Percentiles rank a stretch among this genome's conserved stretches.
Evolutionary conservation across 2,888 invertebrate species (phyloP).

Genomic region (Meliscaeva auricollis): DNA sequence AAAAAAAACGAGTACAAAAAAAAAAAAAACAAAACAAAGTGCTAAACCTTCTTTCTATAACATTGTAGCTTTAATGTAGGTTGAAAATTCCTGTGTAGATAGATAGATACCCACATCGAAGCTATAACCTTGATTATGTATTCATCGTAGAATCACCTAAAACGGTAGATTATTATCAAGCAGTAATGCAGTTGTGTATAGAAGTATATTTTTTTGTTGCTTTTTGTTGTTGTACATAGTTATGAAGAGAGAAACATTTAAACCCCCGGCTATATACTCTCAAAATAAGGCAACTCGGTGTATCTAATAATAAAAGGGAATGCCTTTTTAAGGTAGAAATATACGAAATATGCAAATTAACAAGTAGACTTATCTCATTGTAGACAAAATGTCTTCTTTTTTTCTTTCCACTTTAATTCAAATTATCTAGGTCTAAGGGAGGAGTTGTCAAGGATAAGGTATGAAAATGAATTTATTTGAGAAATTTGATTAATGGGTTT

Average conservation of each 20-base stretch:
- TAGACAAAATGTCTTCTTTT: background rate
- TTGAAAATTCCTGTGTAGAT: slow-evolving; percentile 38
- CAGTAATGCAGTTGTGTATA: slow-evolving; percentile 13
- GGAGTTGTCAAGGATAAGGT: background rate
- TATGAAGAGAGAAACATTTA: background rate
- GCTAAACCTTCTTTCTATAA: slow-evolving; percentile 2
- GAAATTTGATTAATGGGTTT: background rate
- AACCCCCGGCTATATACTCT: background rate
- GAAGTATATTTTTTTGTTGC: background rate
- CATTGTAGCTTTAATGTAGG: slow-evolving; percentile 31
- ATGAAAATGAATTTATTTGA: background rate
- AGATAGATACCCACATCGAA: slow-evolving; percentile 38
- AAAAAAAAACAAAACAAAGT: slow-evolving; percentile 13
- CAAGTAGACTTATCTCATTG: slow-evolving; percentile 1
- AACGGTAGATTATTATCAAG: slow-evolving; percentile 29
- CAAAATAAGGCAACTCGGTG: background rate
- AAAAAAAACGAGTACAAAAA: no score
- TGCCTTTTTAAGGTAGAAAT: slow-evolving; percentile 13
- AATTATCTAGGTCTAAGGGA: background rate
- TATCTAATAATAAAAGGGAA: no score
- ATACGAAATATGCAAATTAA: slow-evolving; percentile 6
- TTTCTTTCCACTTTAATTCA: background rate
- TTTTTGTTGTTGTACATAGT: background rate
- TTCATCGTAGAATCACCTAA: slow-evolving; percentile 38
- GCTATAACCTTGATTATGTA: slow-evolving; percentile 41